phyloP scores from a whole-genome alignment of 2,113 vertebrate species.

The Solenodon paradoxus region DNA sequence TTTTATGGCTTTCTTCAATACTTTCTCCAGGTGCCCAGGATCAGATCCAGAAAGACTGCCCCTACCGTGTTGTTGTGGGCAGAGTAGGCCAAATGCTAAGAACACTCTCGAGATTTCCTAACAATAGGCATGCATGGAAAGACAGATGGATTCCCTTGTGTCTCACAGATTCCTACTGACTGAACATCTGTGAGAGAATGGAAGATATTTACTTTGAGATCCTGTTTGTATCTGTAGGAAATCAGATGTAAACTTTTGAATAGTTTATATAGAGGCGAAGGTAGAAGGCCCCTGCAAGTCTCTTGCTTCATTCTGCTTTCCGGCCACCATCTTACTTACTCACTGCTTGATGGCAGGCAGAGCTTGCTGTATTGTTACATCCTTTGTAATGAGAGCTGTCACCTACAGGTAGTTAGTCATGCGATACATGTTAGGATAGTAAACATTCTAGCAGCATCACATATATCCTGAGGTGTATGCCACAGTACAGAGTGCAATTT shows the following conservation, averaged over 20 bases:
- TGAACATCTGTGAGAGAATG: constrained; percentile 6
- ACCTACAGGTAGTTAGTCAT: neutral
- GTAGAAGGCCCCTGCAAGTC: neutral
- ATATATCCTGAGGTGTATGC: neutral
- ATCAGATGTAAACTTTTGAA: constrained; percentile 1
- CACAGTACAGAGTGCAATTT: neutral
- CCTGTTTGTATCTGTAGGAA: neutral
- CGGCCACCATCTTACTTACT: neutral
- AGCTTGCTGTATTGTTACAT: neutral
- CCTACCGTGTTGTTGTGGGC: rapidly evolving
- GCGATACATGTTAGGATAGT: neutral
- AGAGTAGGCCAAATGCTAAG: neutral
- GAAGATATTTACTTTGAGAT: neutral
- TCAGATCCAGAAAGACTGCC: neutral
- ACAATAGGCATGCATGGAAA: neutral
- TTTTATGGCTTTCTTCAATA: neutral
- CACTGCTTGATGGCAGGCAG: neutral
- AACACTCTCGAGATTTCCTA: constrained; percentile 11
- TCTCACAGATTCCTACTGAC: neutral
- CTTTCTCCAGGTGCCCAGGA: neutral
- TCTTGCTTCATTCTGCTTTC: neutral
- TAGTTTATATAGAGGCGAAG: neutral
- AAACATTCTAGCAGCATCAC: neutral
- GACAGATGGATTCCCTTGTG: constrained; percentile 1
- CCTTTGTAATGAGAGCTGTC: neutral